Evolutionary conservation across 2,797 vertebrate species (phyloP), one percentile per base, ranked within the genome.

Genomic region (Triplophysa yarkandensis): DNA sequence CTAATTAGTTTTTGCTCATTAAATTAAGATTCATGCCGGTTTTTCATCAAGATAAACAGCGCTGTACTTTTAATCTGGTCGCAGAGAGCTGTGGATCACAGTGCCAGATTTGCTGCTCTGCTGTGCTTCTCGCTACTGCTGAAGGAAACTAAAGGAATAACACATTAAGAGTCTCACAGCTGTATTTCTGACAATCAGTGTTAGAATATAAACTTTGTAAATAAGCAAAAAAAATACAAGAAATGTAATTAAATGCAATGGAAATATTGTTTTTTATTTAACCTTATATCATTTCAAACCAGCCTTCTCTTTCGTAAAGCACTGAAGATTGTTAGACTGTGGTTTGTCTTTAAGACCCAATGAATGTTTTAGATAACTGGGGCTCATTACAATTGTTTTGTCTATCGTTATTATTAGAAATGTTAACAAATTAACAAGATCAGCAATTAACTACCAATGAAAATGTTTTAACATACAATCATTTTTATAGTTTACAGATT

Each of bases 1-100:
- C 36, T 85, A 86, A 86, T 82, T 84, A 81, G 74, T 72, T 81
- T 82, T 81, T 77, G 75, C 77, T 83, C 80, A 82, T 85, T 85
- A 84, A 82, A 84, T 83, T 85, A 85, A 83, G 76, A 83, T 81
- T 73, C 64, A 63, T 72, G 70, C 48, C 63, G 60, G 63, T 79
- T 73, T 83, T 75, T 65, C 63, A 74, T 74, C 63, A 72, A 78
- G 76, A 81, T 74, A 83, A 83, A 78, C 68, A 69, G 69, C 21
- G 1, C 65, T 34, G 44, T 34, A 54, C 63, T 76, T 82, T 83
- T 73, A 73, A 75, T 79, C 70, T 72, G 52, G 62, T 60, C 21
- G 43, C 41, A 30, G 67, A 65, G 69, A 60, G 34, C 43, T 23
- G 41, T 23, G 71, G 61, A 71, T 75, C 55, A 63, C 43, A 75